phyloP scores from a whole-genome alignment of 2,113 vertebrate species.

The Neoarius graeffei region DNA sequence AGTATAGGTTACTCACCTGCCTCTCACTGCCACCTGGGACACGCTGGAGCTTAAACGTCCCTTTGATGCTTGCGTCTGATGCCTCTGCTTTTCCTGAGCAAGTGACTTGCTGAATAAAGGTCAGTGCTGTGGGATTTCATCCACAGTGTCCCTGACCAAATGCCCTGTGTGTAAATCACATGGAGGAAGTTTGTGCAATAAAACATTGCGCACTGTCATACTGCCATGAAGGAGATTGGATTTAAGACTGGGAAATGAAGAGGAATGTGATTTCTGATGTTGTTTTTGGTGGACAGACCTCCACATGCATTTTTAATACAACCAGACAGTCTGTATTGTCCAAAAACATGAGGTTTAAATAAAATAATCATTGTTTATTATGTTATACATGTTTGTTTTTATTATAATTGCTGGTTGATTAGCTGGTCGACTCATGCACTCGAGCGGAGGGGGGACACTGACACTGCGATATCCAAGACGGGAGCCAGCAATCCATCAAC shows the following conservation, averaged over 20 bases:
- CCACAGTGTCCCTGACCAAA: conserved; percentile 13
- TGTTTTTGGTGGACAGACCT: not conserved
- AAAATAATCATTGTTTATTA: not conserved
- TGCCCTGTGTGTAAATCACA: conserved; percentile 42
- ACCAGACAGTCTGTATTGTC: not conserved
- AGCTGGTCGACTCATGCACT: not conserved
- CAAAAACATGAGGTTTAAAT: not conserved
- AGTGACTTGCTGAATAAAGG: conserved; percentile 26
- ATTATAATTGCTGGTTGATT: no score
- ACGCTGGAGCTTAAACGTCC: conserved; percentile 3
- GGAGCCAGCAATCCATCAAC: not conserved
- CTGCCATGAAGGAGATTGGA: not conserved
- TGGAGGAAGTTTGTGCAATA: conserved; percentile 22
- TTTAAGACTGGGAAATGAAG: conserved; percentile 1
- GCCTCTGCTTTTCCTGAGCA: conserved; percentile 25
- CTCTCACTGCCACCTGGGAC: conserved; percentile 30
- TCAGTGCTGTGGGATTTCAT: conserved; percentile 31
- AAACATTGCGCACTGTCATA: conserved; percentile 28
- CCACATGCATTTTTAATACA: not conserved
- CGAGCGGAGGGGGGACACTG: not conserved
- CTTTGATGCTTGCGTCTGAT: conserved; percentile 32
- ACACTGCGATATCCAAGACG: not conserved
- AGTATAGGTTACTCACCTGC: conserved; percentile 59
- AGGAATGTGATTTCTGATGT: not conserved
- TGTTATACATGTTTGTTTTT: no score